Conservation (phyloP, 2,797 vertebrate species). For the Eutrigla gurnardus region DNA sequence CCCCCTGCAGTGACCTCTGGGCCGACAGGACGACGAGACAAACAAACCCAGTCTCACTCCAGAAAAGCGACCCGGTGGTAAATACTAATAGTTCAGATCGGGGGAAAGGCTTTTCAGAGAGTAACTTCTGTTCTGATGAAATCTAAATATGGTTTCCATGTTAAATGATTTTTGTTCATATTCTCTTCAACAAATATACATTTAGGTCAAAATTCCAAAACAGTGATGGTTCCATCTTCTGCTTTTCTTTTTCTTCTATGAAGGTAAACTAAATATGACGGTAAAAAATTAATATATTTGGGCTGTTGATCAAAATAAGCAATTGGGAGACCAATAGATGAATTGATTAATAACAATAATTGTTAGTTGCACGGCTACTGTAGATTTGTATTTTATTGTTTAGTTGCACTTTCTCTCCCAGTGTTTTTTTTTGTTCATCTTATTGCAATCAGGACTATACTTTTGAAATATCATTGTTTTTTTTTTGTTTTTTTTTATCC, state of each 20-base stretch:
- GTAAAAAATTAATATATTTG: background rate
- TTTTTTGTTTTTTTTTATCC: background rate
- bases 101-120: background rate
- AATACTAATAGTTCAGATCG: constrained; percentile 9
- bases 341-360: background rate
- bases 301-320: background rate
- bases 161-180: constrained; percentile 2
- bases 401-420: constrained; percentile 6
- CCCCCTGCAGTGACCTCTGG: background rate
- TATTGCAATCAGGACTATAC: background rate
- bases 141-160: background rate
- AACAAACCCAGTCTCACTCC: too few species aligned
- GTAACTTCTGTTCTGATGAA: constrained; percentile 7
- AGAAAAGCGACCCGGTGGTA: background rate
- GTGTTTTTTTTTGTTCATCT: background rate
- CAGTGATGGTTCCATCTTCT: background rate
- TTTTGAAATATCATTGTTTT: background rate
- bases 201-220: background rate
- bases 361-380: too few species aligned
- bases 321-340: background rate
- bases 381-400: background rate
- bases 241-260: background rate
- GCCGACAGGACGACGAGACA: background rate
- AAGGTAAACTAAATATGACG: background rate
- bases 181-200: background rate